A percentile compares a stretch with the other conserved stretches of the same genome.
Evolutionary conservation across 2,113 vertebrate species (phyloP).

Genomic region (Macquaria australasica): DNA sequence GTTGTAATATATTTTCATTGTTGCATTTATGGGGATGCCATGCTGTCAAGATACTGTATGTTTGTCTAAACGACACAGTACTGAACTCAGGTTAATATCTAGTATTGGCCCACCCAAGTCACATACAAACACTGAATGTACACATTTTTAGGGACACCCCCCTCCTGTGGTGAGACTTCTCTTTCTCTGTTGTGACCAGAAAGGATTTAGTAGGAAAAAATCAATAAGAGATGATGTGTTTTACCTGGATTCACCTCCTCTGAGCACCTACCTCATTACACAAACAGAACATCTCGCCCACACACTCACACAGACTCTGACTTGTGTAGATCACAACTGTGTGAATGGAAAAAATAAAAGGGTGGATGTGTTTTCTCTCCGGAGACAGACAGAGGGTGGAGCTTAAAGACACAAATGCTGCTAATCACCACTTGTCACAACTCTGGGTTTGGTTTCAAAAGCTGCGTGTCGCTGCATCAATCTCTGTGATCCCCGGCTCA

Average conservation of each 20-base stretch:
- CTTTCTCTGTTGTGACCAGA: not conserved
- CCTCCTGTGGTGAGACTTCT: too few relatives aligned
- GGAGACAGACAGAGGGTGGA: constrained; percentile 53
- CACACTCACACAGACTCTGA: not conserved
- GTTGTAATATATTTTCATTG: too few relatives aligned
- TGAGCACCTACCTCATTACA: not conserved
- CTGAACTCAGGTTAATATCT: too few relatives aligned
- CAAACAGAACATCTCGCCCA: constrained; percentile 3
- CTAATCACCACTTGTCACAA: constrained; percentile 71
- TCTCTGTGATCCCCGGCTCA: constrained; percentile 54
- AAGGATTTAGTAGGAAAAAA: too few relatives aligned
- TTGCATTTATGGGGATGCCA: too few relatives aligned
- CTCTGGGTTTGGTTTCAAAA: constrained; percentile 55
- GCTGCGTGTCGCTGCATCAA: constrained; percentile 45
- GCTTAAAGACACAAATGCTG: constrained; percentile 49
- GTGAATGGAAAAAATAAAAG: not conserved
- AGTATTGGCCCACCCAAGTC: too few relatives aligned
- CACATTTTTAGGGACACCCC: too few relatives aligned
- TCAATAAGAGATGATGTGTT: not conserved
- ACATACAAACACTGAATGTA: too few relatives aligned
- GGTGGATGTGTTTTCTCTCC: constrained; percentile 24
- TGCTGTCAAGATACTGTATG: too few relatives aligned
- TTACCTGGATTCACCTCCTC: not conserved
- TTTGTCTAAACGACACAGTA: too few relatives aligned
- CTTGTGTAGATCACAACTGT: constrained; percentile 3